Conservation (phyloP, 2,797 vertebrate species). For the Leucoraja ocellata region DNA sequence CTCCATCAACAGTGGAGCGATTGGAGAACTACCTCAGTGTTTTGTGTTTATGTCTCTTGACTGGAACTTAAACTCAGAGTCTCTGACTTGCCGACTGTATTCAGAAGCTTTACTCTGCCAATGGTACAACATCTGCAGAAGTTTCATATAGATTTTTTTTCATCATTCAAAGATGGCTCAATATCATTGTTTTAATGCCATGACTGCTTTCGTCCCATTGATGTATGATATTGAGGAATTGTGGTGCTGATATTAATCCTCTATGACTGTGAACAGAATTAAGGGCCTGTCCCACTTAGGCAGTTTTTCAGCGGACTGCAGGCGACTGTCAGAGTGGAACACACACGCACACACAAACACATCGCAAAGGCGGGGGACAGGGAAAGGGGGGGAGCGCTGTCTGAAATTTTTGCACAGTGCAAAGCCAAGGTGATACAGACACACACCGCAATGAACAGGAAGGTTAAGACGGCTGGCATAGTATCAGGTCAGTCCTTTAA, state of each 20-base stretch:
- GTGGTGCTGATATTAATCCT: background rate
- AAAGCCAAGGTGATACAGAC: too few species aligned
- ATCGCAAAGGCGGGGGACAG: too few species aligned
- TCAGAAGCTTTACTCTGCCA: background rate
- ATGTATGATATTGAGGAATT: background rate
- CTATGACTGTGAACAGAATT: background rate
- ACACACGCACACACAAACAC: too few species aligned
- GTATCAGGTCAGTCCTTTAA: too few species aligned
- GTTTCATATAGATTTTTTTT: background rate
- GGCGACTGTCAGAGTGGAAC: too few species aligned
- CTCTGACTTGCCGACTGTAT: background rate
- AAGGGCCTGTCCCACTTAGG: too few species aligned
- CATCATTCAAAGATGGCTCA: background rate
- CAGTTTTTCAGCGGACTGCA: too few species aligned
- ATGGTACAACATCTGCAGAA: background rate
- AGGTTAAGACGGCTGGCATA: too few species aligned
- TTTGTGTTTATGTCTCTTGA: background rate
- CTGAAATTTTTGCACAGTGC: too few species aligned
- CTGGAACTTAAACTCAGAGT: background rate
- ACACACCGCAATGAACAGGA: too few species aligned
- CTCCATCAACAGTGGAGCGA: background rate
- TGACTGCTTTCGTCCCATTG: background rate
- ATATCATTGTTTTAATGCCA: background rate
- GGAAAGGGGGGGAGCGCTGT: too few species aligned
- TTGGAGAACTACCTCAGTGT: background rate